phyloP scores from a whole-genome alignment of 2,113 vertebrate genomes.

The Phalacrocorax carbo region DNA sequence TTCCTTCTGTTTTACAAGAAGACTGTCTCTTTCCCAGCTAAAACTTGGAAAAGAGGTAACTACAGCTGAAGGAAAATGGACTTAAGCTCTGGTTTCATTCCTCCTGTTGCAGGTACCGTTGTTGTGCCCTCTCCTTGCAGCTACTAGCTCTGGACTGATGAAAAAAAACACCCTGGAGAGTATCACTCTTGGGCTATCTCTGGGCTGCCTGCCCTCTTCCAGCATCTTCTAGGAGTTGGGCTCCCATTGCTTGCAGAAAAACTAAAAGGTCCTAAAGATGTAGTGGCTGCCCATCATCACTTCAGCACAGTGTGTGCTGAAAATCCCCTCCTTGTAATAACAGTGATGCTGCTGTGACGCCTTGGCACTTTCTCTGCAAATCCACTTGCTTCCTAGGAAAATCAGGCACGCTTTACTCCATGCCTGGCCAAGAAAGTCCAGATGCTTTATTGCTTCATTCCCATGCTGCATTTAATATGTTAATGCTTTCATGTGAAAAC shows the following conservation, averaged over 20 bases:
- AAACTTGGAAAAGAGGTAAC: not conserved
- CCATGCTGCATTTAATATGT: not conserved
- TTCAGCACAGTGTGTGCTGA: not conserved
- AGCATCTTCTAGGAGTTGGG: not conserved
- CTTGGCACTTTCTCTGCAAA: slow-evolving; percentile 31
- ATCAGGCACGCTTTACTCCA: not conserved
- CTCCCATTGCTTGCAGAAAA: not conserved
- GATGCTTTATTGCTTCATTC: slow-evolving; percentile 42
- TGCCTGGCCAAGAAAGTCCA: slow-evolving; percentile 37
- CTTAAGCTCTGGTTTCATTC: not conserved
- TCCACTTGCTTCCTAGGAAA: slow-evolving; percentile 54
- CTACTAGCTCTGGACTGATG: not conserved
- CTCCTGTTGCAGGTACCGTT: not conserved
- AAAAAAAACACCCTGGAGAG: not conserved
- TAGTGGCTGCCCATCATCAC: not conserved
- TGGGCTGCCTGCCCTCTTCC: not conserved
- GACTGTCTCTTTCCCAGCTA: not conserved
- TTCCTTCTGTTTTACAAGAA: not conserved
- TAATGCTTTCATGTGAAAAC: slow-evolving; percentile 17
- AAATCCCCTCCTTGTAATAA: not conserved
- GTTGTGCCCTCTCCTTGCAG: not conserved
- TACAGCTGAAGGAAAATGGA: not conserved
- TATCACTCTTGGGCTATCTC: not conserved
- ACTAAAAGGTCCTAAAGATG: not conserved
- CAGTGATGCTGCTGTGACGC: not conserved